Evolutionary conservation across 2,113 vertebrate species (phyloP).

Genomic region (Hymenochirus boettgeri): DNA sequence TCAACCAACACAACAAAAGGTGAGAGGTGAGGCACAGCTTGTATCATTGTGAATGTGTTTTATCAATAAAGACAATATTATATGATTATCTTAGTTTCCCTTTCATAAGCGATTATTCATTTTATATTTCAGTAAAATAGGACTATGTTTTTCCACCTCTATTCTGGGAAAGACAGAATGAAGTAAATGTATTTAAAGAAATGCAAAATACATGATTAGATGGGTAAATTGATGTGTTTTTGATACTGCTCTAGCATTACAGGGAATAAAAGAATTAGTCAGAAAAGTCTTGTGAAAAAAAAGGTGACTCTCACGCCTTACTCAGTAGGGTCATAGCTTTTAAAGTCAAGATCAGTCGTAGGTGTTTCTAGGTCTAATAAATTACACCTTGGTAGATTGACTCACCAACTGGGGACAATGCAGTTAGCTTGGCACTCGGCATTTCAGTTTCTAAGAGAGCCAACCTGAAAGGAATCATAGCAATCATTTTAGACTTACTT

Average conservation of each 20-base stretch:
- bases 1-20: no score
- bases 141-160: not conserved
- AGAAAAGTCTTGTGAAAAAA: not conserved
- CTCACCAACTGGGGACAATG: slow-evolving; percentile 39
- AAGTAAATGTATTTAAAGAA: not conserved
- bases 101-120: no score
- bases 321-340: not conserved
- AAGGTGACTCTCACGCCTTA: not conserved
- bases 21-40: no score
- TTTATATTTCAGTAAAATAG: no score
- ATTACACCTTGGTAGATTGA: not conserved
- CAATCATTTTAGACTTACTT: not conserved
- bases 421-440: slow-evolving; percentile 39
- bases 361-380: not conserved
- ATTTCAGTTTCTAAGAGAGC: slow-evolving; percentile 19
- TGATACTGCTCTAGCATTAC: not conserved
- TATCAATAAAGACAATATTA: no score
- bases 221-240: not conserved
- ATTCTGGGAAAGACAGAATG: not conserved
- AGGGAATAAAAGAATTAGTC: not conserved
- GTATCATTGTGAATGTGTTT: no score
- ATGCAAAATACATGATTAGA: not conserved
- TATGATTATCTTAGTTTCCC: no score
- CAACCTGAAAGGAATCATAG: slow-evolving; percentile 22
- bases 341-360: not conserved